A percentile compares a stretch with the other conserved stretches of the same genome.
Conservation (phyloP, 64 coral and sea anemone genomes). For the Acropora yongei region DNA sequence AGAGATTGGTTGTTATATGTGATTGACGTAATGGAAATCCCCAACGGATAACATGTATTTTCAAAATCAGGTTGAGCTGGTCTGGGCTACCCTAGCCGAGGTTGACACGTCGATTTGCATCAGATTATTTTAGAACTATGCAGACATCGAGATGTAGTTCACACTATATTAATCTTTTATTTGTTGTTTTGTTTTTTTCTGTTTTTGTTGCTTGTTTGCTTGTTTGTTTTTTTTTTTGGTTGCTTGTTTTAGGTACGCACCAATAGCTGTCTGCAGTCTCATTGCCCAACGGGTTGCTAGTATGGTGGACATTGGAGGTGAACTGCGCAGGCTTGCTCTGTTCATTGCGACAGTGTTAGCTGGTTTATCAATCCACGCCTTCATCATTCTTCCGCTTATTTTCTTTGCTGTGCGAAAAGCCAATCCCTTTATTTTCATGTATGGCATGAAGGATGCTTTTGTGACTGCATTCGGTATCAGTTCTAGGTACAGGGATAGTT, state of each 20-base stretch:
- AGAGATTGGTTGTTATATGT: no score
- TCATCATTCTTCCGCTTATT: slow-evolving; percentile 64
- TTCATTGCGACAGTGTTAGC: slow-evolving; percentile 62
- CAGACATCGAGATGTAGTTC: no score
- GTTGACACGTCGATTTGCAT: no score
- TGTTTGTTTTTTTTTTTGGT: no score
- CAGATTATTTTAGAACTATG: no score
- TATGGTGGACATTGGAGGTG: slow-evolving; percentile 59
- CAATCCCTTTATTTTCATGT: slow-evolving; percentile 75
- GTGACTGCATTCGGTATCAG: slow-evolving; percentile 79
- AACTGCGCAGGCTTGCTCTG: slow-evolving; percentile 53
- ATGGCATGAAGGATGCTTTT: slow-evolving; percentile 61
- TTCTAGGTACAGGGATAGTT: slow-evolving; percentile 57
- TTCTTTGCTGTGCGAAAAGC: slow-evolving; percentile 68
- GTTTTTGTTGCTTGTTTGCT: no score
- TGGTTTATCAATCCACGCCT: slow-evolving; percentile 38
- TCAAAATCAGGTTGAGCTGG: no score
- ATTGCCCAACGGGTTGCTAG: slow-evolving; percentile 60
- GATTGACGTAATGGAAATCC: no score
- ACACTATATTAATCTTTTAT: no score
- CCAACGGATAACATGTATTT: no score
- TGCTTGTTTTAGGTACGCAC: slow-evolving; percentile 68
- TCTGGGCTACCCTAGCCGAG: no score
- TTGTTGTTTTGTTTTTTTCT: no score
- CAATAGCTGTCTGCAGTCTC: slow-evolving; percentile 77